Evolutionary conservation across 1,140 invertebrate genomes (phyloP), one percentile per base, ranked within the genome.

Genomic region (Bursaphelenchus mucronatus): DNA sequence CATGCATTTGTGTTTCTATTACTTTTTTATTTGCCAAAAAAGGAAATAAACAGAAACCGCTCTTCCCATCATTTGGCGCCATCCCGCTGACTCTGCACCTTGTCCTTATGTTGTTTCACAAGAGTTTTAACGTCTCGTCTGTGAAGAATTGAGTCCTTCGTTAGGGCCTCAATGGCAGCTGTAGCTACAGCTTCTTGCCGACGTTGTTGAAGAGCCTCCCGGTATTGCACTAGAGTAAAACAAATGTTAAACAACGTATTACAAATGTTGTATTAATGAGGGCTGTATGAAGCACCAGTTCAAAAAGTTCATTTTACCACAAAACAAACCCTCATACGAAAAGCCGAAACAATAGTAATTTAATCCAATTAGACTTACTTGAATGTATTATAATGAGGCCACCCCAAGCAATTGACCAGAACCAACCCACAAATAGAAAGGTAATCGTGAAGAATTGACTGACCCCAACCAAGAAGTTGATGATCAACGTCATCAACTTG

Each of bases 371-470:
- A 39, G 44, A 46, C 69, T 67, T 62, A 81, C 82, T 79, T 72
- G 89, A 88, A 81, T 89, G 83, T 77, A 86, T 87, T 11, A 91
- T 82, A 86, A 94, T 90, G 69, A 91, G 90, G 63, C 92, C 87
- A 17, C 92, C 92, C 92, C 92, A 96, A 86, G 90, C 92, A 58
- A 95, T 88, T 41, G 91, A 92, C 92, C 92, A 96, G 67, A 92
- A 92, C 92, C 92, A 96, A 4, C 92, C 92, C 40, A 96, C 92
- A 8, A 94, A 86, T 67, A 92, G 89, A 82, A 95, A 94, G 21
- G 94, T 86, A n/a, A 94, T 89, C 5, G 91, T 93, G 83, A 93
- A 92, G 55, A 91, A 84, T 82, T 95, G 92, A 43, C 88, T 87
- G 19, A 88, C 83, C 0, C 90, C 91, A 45, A 94, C 89, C 67